These are phyloP conservation scores for Echinometra lucunter DNA, from an alignment of 53 echinoderm and acorn worm species.

Conservation along the genomic window DNA sequence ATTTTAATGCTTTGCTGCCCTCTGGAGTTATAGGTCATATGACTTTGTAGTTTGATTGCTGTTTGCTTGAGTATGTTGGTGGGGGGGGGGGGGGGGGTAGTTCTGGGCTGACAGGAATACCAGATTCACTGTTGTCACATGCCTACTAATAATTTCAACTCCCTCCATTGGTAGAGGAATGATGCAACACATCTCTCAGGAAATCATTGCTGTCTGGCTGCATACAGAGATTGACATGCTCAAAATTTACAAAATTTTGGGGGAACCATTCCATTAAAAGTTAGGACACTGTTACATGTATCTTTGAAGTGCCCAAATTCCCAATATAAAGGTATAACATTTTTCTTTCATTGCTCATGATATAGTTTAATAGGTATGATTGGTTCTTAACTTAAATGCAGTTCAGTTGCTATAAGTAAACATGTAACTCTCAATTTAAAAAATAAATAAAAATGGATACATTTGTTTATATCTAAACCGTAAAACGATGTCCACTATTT, in stretches of 20 bases:
- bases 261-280: neutral
- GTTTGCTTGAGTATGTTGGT: neutral
- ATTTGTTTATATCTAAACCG: too few relatives aligned
- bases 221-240: neutral
- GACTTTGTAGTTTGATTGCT: neutral
- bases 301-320: neutral
- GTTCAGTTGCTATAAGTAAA: too few relatives aligned
- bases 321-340: too few relatives aligned
- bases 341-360: too few relatives aligned
- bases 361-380: too few relatives aligned
- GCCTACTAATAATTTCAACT: neutral
- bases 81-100: neutral
- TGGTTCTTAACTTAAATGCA: too few relatives aligned
- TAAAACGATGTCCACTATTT: too few relatives aligned
- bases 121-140: neutral
- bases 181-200: neutral
- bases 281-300: neutral
- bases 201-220: neutral
- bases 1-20: conserved; percentile 16
- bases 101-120: neutral
- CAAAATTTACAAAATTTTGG: neutral
- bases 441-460: too few relatives aligned
- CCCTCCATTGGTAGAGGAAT: neutral
- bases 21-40: conserved; percentile 12
- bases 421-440: too few relatives aligned